Base-by-base conservation (phyloP, 2,797 vertebrate genomes). In the Enoplosus armatus region DNA sequence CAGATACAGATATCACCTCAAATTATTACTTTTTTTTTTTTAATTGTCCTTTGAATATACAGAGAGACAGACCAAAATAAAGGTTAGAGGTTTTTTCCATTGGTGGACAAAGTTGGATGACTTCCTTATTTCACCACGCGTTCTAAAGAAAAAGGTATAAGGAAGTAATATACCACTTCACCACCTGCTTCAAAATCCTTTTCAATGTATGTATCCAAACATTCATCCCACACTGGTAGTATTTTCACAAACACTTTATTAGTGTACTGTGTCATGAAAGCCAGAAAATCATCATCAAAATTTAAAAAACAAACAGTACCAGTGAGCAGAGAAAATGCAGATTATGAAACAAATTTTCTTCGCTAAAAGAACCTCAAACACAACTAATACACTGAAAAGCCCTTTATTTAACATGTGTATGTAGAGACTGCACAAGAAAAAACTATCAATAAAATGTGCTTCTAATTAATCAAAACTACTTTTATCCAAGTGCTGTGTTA, bases 211-310 rank as follows among this genome's bases (percentile, higher is more conserved):
- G 0, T 18, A 31, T n/a, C 9, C 22, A 63, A 66, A 43, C 9
- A 77, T 50, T 73, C 43, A 77, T 59, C 24, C 24, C 31, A 84
- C 47, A 72, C 29, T 0, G 1, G 6, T 11, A 26, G 24, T 50
- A 53, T 68, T 74, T 86, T 70, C 6, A 79, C 55, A 80, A 72
- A 74, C 6, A 33, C n/a, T 92, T 93, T 91, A 93, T 91, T 92
- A 81, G 67, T 79, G 69, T 70, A 79, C 35, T 27, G 45, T 43
- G 51, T 73, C 26, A 72, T 45, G 15, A 77, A 73, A 77, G 68
- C 37, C 27, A 71, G 43, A 10, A 77, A 73, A 77, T 72, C n/a
- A n/a, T n/a, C n/a, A n/a, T n/a, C 33, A 73, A 45, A 53, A 58
- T 71, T 78, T 22, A 37, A 31, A 56, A 29, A 15, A 35, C 26